These are phyloP conservation scores for Troides oblongomaculatus DNA, from an alignment of 2,888 invertebrate genomes.

Conservation along the genomic window DNA sequence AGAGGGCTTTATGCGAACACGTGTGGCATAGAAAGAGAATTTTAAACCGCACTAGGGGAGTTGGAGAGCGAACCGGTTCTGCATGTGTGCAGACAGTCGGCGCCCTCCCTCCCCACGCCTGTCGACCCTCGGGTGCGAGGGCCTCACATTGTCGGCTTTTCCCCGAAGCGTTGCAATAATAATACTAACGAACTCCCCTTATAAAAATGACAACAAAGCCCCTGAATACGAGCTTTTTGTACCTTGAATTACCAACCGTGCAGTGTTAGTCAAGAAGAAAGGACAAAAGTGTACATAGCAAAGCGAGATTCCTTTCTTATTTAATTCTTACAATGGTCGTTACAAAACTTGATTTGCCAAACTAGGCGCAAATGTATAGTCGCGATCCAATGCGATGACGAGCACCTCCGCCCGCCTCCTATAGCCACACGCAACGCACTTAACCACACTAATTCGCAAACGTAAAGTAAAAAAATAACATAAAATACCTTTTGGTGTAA, in stretches of 20 bases:
- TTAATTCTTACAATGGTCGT: conserved; percentile 29
- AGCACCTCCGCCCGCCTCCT: conserved; percentile 44
- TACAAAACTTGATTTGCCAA: conserved; percentile 32
- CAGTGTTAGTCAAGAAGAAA: conserved; percentile 1
- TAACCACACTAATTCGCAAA: conserved; percentile 67
- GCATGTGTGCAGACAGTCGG: conserved; percentile 74
- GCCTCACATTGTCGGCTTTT: conserved; percentile 71
- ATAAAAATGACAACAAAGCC: conserved; percentile 33
- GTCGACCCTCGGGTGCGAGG: conserved; percentile 70
- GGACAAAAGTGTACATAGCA: conserved; percentile 1
- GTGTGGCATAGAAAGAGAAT: conserved; percentile 67
- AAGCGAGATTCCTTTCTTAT: conserved; percentile 31
- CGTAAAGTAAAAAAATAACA: conserved; percentile 76
- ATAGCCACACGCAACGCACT: conserved; percentile 70
- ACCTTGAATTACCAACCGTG: conserved; percentile 27
- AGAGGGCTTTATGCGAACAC: conserved; percentile 65
- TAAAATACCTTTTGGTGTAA: conserved; percentile 90
- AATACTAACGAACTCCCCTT: conserved; percentile 51
- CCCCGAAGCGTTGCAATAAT: conserved; percentile 70
- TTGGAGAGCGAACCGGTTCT: conserved; percentile 75
- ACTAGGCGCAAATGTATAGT: conserved; percentile 38
- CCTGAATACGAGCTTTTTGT: conserved; percentile 34
- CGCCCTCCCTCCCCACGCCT: conserved; percentile 70
- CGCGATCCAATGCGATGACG: conserved; percentile 40
- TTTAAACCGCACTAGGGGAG: conserved; percentile 69